phyloP scores from a whole-genome alignment of 2,888 invertebrate species.

The Thera obeliscata region DNA sequence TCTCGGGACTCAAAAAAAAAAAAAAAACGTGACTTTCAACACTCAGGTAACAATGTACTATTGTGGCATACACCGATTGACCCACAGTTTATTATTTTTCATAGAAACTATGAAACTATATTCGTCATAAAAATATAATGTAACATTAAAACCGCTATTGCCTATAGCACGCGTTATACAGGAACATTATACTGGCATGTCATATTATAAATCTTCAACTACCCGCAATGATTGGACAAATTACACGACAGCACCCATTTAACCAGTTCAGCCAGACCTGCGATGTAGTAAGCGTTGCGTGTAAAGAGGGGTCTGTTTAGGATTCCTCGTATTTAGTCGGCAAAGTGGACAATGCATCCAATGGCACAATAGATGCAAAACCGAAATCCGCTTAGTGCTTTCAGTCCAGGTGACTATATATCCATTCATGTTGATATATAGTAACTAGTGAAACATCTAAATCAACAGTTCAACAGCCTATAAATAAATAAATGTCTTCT shows the following conservation, averaged over 20 bases:
- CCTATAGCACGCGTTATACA: constrained; percentile 40
- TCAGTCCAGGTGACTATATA: constrained; percentile 7
- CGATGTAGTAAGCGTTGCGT: not conserved
- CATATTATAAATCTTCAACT: constrained; percentile 56
- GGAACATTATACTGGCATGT: constrained; percentile 22
- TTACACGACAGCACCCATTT: constrained; percentile 43
- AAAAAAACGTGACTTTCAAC: too few species aligned
- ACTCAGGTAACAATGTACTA: too few species aligned
- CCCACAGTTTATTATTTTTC: constrained; percentile 1
- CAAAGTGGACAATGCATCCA: constrained; percentile 27
- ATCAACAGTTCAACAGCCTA: too few species aligned
- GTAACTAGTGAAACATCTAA: not conserved
- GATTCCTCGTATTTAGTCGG: constrained; percentile 10
- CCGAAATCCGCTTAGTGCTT: constrained; percentile 22
- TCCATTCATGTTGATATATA: not conserved
- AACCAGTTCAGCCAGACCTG: constrained; percentile 12
- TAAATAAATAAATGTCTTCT: too few species aligned
- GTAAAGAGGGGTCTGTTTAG: constrained; percentile 4
- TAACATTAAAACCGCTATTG: constrained; percentile 42
- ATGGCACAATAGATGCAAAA: constrained; percentile 24
- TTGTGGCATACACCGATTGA: not conserved
- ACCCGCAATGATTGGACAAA: constrained; percentile 58
- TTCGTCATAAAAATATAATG: constrained; percentile 27
- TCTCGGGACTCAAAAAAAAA: too few species aligned
- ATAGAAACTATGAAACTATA: constrained; percentile 9